Percentiles rank a stretch among this genome's conserved stretches.
phyloP scores from a whole-genome alignment of 2,797 vertebrate genomes.

The Bovichtus diacanthus region DNA sequence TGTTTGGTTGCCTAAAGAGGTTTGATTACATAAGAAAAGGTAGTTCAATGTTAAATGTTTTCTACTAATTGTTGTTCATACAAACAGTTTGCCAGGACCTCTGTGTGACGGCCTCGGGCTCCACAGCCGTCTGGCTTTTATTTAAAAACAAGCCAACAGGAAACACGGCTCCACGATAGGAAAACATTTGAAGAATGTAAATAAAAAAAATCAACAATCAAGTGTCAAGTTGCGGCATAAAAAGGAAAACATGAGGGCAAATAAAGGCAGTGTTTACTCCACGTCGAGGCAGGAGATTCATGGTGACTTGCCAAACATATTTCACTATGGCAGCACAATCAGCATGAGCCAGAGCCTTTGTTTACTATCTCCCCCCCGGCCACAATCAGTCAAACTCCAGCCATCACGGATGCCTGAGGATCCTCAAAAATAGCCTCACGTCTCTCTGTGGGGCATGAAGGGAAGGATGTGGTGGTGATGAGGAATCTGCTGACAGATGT shows the following conservation, averaged over 20 bases:
- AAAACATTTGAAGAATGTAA: slow-evolving; percentile 29
- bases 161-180: slow-evolving; percentile 34
- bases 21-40: not conserved
- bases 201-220: slow-evolving; percentile 37
- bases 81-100: slow-evolving; percentile 16
- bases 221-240: not conserved
- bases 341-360: slow-evolving; percentile 55
- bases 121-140: slow-evolving; percentile 40
- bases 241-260: slow-evolving; percentile 15
- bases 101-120: slow-evolving; percentile 23
- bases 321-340: slow-evolving; percentile 44
- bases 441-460: slow-evolving; percentile 53
- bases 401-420: slow-evolving; percentile 63
- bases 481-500: slow-evolving; percentile 81
- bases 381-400: slow-evolving; percentile 70
- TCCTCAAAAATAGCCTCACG: slow-evolving; percentile 68
- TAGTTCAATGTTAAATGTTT: not conserved
- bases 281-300: slow-evolving; percentile 22
- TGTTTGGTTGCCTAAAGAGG: not conserved
- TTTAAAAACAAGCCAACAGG: slow-evolving; percentile 48
- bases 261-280: slow-evolving; percentile 9
- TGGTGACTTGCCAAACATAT: slow-evolving; percentile 38
- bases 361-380: slow-evolving; percentile 66
- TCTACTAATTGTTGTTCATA: slow-evolving; percentile 17
- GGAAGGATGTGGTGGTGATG: slow-evolving; percentile 81